Evolutionary conservation across 2,888 invertebrate genomes (phyloP).

Genomic region (Hartigia nigra): DNA sequence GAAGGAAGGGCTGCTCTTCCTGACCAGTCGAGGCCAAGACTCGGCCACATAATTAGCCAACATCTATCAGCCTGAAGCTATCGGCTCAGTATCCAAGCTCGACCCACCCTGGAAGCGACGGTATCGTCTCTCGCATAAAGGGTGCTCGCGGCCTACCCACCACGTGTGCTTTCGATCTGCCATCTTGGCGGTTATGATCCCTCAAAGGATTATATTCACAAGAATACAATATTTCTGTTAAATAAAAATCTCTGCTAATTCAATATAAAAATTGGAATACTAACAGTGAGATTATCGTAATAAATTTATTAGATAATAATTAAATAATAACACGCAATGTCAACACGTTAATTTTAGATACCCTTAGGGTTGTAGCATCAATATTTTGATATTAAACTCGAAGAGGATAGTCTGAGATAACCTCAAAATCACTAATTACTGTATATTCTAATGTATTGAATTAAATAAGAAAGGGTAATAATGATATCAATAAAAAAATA

Average conservation of each 20-base stretch:
- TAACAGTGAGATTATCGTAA: neutral
- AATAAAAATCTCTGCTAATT: neutral
- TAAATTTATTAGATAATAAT: neutral
- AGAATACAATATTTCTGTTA: neutral
- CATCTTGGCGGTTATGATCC: neutral
- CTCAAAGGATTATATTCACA: neutral
- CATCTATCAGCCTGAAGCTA: conserved; percentile 66
- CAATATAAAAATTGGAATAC: neutral
- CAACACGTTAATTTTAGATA: no score
- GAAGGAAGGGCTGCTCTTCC: conserved; percentile 49
- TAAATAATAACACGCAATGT: no score
- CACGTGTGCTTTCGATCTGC: neutral
- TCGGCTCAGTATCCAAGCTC: conserved; percentile 54
- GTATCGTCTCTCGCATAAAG: conserved; percentile 20
- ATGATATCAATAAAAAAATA: neutral
- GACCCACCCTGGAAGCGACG: conserved; percentile 48
- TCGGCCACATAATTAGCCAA: conserved; percentile 65
- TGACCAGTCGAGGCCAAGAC: conserved; percentile 53
- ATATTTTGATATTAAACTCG: no score
- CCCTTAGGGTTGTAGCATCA: no score
- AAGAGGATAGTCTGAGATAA: no score
- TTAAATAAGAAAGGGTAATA: neutral
- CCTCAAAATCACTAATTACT: no score
- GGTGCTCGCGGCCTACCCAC: conserved; percentile 10
- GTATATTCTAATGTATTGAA: no score